Percentiles rank a stretch among this genome's conserved stretches.
Evolutionary conservation across 2,797 vertebrate genomes (phyloP).

Genomic region (Lutjanus campechanus): DNA sequence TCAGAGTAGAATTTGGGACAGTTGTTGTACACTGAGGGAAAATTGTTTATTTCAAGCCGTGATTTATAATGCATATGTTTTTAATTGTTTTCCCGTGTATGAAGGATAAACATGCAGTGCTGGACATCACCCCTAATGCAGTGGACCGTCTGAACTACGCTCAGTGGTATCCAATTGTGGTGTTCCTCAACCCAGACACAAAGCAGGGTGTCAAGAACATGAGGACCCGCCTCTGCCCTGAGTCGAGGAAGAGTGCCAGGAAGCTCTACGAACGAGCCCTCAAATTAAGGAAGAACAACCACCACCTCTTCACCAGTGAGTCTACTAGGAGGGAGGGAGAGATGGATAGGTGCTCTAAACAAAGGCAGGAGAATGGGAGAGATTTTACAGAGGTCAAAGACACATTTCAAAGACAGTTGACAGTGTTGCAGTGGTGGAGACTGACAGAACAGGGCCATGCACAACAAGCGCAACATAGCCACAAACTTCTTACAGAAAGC

Average conservation of each 20-base stretch:
- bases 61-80: neutral
- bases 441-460: too few relatives aligned
- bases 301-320: conserved; percentile 98
- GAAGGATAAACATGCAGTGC: conserved; percentile 96
- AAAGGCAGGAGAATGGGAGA: neutral
- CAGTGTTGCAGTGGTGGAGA: conserved; percentile 32
- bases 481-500: conserved; percentile 30
- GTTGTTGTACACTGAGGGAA: too few relatives aligned
- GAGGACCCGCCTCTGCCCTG: conserved; percentile 95
- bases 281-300: conserved; percentile 97
- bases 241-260: conserved; percentile 96
- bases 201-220: conserved; percentile 99
- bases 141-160: conserved; percentile 99
- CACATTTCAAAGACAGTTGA: conserved; percentile 39
- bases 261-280: conserved; percentile 96
- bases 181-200: conserved; percentile 97
- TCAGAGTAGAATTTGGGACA: too few relatives aligned
- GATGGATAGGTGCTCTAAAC: neutral
- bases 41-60: too few relatives aligned
- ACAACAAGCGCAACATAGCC: too few relatives aligned
- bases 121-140: conserved; percentile 99
- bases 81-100: conserved; percentile 27
- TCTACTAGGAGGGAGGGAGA: conserved; percentile 32
- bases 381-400: conserved; percentile 26
- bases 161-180: conserved; percentile 99